Percentiles rank a stretch among this genome's conserved stretches.
Evolutionary conservation across 2,797 vertebrate genomes (phyloP).

Genomic region (Catostomus latipinnis): DNA sequence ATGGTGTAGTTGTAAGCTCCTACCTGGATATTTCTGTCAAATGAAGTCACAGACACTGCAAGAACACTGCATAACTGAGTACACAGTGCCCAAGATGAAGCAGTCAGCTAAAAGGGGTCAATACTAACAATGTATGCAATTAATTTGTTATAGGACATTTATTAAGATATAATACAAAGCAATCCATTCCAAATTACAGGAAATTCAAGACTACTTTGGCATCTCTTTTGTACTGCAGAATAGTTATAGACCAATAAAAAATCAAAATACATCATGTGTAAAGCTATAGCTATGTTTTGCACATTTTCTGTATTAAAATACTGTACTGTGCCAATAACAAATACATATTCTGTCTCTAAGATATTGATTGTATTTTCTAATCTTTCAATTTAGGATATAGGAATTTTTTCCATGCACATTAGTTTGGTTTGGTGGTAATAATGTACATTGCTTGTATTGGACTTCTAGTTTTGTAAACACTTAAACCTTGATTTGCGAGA

Average conservation of each 20-base stretch:
- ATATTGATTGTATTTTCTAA: neutral
- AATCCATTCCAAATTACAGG: neutral
- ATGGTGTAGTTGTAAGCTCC: neutral
- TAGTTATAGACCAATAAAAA: neutral
- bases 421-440: neutral
- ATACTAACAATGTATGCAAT: constrained; percentile 15
- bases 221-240: neutral
- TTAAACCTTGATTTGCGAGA: neutral
- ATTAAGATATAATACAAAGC: constrained; percentile 4
- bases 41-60: neutral
- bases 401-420: neutral
- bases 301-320: too few species aligned
- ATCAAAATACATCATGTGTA: too few species aligned
- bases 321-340: neutral
- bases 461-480: constrained; percentile 11
- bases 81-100: neutral
- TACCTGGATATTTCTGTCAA: constrained; percentile 14
- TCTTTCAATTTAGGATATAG: constrained; percentile 1
- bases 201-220: constrained; percentile 12
- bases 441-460: neutral
- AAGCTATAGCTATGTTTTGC: too few species aligned
- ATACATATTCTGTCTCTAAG: neutral
- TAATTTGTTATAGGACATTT: neutral
- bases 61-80: neutral
- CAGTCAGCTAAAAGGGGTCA: neutral